Base-by-base conservation (phyloP, 2,113 vertebrate genomes). In the Capricornis sumatraensis region DNA sequence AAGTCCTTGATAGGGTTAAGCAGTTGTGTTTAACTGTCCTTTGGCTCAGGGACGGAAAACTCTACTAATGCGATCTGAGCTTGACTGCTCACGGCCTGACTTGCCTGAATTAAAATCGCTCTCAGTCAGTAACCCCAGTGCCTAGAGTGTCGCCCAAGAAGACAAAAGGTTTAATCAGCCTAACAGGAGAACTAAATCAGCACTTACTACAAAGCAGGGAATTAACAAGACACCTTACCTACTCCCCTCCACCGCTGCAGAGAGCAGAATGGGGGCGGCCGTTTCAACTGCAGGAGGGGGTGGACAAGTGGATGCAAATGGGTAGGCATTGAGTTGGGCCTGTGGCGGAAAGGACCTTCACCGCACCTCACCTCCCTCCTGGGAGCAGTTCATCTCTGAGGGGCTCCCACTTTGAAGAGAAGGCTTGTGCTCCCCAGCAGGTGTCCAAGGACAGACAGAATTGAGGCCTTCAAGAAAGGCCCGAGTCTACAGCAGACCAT, bases 121-220 rank as follows among this genome's bases (percentile, higher is more conserved):
- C 52, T 86, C 89, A 93, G 95, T 96, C 87, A 15, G 62, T 40
- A 93, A 85, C 81, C 87, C 92, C 64, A 40, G 90, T 0, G 2
- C 90, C 95, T 92, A 74, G 71, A 94, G 62, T 84, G 94, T 97
- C 84, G 28, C 92, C 95, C 81, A 52, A 96, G 95, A 96, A 96
- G 95, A 97, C 90, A 95, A 96, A 96, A 89, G 95, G 81, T 94
- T 84, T 97, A 95, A 96, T 96, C 96, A 96, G 33, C 50, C 45
- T 93, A 92, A 71, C 79, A 78, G 67, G 76, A 95, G 64, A 81
- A 87, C 90, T 92, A 96, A 98, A 95, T 89, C 94, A 36, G 60
- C 25, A 67, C 52, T 96, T 93, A 76, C 85, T 84, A 40, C 71
- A 71, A 82, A 93, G 87, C 25, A 95, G 36, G 71, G 53, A 89